These are phyloP conservation scores for Zootermopsis nevadensis DNA, from an alignment of 2,888 invertebrate species.

Conservation along the genomic window DNA sequence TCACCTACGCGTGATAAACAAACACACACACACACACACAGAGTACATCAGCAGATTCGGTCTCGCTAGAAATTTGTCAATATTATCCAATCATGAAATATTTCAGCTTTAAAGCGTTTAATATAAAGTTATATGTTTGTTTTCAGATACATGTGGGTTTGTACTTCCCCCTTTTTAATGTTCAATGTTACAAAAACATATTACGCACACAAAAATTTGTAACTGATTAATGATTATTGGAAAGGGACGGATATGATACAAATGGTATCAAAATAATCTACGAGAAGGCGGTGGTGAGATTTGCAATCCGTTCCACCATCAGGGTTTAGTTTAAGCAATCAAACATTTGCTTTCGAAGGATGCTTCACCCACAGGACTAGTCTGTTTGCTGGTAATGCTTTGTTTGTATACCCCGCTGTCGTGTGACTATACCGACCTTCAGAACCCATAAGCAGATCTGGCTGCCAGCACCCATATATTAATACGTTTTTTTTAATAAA, in stretches of 20 bases:
- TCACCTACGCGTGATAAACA: no score
- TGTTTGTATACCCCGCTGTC: background rate
- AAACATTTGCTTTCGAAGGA: conserved; percentile 7
- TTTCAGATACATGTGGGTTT: background rate
- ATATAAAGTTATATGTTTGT: background rate
- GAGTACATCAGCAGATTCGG: no score
- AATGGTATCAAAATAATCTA: background rate
- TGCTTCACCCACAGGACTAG: background rate
- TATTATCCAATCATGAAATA: background rate
- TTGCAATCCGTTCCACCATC: background rate
- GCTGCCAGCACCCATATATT: no score
- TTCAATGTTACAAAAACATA: background rate
- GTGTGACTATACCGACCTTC: background rate
- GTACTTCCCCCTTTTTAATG: background rate
- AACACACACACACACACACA: no score
- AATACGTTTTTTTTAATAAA: no score
- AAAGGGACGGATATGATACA: background rate
- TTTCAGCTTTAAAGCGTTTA: background rate
- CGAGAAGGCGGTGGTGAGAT: background rate
- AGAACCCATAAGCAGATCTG: background rate
- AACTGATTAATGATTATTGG: background rate
- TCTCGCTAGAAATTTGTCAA: background rate
- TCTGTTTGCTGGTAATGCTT: conserved; percentile 1
- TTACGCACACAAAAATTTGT: background rate
- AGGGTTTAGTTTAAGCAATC: background rate